phyloP scores from a whole-genome alignment of 2,113 vertebrate species.

The Scolopax mira region DNA sequence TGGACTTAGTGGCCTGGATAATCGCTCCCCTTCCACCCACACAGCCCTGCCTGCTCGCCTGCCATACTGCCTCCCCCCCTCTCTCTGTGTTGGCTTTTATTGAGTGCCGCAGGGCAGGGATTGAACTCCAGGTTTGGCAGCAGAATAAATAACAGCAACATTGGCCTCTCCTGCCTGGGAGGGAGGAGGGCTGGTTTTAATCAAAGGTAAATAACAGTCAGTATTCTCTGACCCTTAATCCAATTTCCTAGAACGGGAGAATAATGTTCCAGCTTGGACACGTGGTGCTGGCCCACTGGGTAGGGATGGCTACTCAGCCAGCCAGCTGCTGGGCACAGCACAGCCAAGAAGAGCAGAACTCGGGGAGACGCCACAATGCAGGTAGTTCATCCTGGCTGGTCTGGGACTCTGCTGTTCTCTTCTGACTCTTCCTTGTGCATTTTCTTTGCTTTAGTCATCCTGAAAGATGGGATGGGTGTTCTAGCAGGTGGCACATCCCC shows the following conservation, averaged over 20 bases:
- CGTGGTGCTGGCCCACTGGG: neutral
- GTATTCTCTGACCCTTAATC: constrained; percentile 63
- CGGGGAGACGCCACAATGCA: neutral
- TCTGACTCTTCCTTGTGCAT: neutral
- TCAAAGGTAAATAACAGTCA: constrained; percentile 66
- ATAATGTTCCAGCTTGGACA: constrained; percentile 16
- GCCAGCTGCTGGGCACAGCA: neutral
- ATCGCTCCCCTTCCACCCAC: constrained; percentile 8
- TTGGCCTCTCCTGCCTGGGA: neutral
- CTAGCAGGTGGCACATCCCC: neutral
- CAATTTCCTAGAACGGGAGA: constrained; percentile 57
- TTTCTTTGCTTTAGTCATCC: neutral
- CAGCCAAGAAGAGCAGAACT: neutral
- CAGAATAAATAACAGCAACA: constrained; percentile 61
- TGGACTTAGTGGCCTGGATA: neutral
- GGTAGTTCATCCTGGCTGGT: neutral
- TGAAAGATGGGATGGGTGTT: neutral
- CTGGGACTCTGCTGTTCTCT: neutral
- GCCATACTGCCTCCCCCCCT: neutral
- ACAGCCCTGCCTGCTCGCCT: neutral
- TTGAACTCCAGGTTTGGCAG: constrained; percentile 53
- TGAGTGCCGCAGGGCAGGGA: constrained; percentile 46
- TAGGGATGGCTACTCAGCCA: neutral
- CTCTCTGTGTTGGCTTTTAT: neutral
- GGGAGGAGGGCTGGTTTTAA: constrained; percentile 61